These are phyloP conservation scores for Proales similis DNA, from an alignment of 1,140 invertebrate species.

Conservation along the genomic window DNA sequence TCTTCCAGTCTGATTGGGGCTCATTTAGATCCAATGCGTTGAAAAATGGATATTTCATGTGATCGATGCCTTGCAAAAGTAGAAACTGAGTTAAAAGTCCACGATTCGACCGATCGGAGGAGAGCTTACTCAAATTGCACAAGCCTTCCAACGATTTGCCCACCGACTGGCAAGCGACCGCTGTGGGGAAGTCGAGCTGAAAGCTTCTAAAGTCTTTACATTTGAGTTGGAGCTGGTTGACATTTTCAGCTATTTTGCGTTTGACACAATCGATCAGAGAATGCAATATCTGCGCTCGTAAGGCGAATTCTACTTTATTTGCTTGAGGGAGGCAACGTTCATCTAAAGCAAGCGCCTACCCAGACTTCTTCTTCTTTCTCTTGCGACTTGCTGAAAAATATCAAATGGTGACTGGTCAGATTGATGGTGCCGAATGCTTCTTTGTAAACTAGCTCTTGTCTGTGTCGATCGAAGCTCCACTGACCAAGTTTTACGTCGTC, in stretches of 20 bases:
- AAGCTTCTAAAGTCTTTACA: constrained; percentile 33
- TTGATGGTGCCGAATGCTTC: not conserved
- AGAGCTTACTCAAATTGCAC: constrained; percentile 20
- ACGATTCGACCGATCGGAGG: no score
- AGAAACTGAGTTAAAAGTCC: no score
- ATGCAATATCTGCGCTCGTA: constrained; percentile 15
- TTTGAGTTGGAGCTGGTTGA: constrained; percentile 18
- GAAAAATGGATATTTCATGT: constrained; percentile 37
- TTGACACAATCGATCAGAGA: constrained; percentile 23
- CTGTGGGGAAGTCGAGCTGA: constrained; percentile 24
- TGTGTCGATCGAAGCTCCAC: not conserved
- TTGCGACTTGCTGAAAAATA: constrained; percentile 3
- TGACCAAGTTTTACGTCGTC: constrained; percentile 18
- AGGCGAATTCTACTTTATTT: not conserved
- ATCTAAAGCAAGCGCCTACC: not conserved
- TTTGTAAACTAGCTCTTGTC: constrained; percentile 12
- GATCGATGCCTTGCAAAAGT: constrained; percentile 16
- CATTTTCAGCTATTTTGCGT: not conserved
- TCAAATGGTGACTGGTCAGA: constrained; percentile 33
- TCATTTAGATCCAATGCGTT: no score
- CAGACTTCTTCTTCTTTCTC: constrained; percentile 16
- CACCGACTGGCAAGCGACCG: constrained; percentile 10
- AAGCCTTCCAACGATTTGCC: constrained; percentile 21
- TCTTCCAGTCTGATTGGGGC: no score
- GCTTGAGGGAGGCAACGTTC: no score